A percentile compares a stretch with the other conserved stretches of the same genome.
Conservation (phyloP, 2,113 vertebrate genomes). For the Rhynchopsitta pachyrhyncha region DNA sequence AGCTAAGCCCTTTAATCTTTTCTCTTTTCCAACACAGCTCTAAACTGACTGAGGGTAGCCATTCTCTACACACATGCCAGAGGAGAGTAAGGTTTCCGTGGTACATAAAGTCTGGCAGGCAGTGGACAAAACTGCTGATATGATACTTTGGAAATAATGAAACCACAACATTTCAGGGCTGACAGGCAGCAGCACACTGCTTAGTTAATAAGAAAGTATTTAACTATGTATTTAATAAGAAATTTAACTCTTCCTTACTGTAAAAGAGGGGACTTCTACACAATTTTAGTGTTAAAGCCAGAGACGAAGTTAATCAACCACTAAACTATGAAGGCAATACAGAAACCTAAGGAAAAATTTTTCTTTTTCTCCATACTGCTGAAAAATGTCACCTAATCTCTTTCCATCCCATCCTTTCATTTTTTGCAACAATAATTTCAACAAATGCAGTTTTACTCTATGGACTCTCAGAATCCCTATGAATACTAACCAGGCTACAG, state of each 20-base stretch:
- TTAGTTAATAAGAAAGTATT: not conserved
- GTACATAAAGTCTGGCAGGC: not conserved
- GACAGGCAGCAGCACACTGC: not conserved
- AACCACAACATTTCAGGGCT: not conserved
- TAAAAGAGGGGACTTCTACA: not conserved
- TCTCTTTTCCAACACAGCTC: not conserved
- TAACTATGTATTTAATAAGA: not conserved
- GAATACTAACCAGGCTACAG: not conserved
- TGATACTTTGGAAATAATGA: not conserved
- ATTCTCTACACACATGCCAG: not conserved
- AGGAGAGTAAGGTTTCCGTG: not conserved
- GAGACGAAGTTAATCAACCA: not conserved
- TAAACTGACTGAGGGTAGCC: not conserved
- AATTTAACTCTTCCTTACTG: not conserved
- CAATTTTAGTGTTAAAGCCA: not conserved
- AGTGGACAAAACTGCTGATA: not conserved
- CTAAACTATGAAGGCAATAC: not conserved
- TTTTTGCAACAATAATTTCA: not conserved
- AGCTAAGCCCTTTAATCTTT: not conserved
- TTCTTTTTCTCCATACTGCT: not conserved
- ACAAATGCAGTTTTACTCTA: not conserved
- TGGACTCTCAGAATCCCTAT: not conserved
- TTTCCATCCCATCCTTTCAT: not conserved
- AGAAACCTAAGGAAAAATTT: not conserved
- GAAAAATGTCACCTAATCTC: not conserved